These are phyloP conservation scores for Microchrysa polita DNA, from an alignment of 2,888 invertebrate genomes.

Conservation along the genomic window DNA sequence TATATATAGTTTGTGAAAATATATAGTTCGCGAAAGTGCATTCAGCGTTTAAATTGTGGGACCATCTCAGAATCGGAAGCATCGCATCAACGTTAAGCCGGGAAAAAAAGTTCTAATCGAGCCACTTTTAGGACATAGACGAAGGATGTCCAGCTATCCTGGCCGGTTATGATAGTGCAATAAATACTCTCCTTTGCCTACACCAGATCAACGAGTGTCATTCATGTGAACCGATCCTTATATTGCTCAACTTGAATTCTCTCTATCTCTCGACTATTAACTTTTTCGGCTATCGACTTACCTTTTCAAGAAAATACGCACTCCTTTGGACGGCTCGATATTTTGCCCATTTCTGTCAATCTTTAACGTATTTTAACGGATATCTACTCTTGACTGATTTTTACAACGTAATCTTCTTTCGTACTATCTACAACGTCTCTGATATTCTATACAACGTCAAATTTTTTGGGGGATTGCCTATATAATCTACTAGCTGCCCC, in stretches of 20 bases:
- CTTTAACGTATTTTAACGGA: too few relatives aligned
- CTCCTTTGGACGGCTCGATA: slow-evolving; percentile 7
- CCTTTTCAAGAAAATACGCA: neutral
- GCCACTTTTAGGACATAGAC: neutral
- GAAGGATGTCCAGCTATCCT: neutral
- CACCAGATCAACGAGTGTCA: neutral
- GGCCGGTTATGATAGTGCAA: neutral
- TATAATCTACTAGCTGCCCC: neutral
- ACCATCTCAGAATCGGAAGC: neutral
- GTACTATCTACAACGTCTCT: slow-evolving; percentile 10
- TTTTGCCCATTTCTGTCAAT: neutral
- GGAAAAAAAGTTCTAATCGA: too few relatives aligned
- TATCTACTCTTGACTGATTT: slow-evolving; percentile 33
- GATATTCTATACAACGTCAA: neutral
- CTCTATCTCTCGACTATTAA: neutral
- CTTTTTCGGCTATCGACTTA: neutral
- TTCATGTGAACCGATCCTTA: neutral
- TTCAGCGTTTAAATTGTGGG: neutral
- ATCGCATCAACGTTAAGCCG: too few relatives aligned
- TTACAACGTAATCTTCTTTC: slow-evolving; percentile 3
- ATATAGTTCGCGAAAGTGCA: neutral
- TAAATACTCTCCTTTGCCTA: neutral
- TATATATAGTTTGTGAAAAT: neutral
- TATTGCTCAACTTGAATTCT: slow-evolving; percentile 23
- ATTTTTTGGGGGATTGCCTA: neutral